Evolutionary conservation across 2,113 vertebrate genomes (phyloP).

Genomic region (Crotalus horridus): DNA sequence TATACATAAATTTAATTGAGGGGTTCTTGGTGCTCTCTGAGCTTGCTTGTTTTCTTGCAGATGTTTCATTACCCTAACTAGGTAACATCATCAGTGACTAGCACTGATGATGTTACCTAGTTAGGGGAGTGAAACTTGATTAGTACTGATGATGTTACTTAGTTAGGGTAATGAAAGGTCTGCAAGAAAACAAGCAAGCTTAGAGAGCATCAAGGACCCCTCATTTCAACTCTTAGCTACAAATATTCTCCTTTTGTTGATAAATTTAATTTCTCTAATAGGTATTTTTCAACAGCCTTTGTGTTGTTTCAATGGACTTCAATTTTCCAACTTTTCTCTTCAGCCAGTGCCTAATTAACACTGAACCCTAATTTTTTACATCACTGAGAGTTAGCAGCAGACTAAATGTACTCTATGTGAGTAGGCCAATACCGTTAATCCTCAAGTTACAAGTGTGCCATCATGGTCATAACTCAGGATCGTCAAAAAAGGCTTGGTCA

Average conservation of each 20-base stretch:
- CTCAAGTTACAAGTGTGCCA: background rate
- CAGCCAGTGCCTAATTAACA: conserved; percentile 11
- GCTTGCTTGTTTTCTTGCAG: no score
- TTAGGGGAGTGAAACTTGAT: no score
- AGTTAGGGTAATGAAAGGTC: no score
- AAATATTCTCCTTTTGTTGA: background rate
- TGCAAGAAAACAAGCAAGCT: no score
- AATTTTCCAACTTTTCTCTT: conserved; percentile 16
- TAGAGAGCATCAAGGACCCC: no score
- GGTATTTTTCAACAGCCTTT: conserved; percentile 4
- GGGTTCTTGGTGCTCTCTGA: no score
- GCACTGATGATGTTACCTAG: no score
- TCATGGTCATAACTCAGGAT: background rate
- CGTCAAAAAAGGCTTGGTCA: background rate
- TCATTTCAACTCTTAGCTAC: no score
- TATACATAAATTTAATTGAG: background rate
- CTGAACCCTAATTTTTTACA: background rate
- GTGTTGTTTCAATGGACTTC: background rate
- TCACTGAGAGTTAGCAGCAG: background rate
- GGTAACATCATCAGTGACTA: no score
- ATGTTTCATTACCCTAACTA: no score
- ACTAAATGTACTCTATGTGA: background rate
- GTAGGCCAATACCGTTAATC: no score
- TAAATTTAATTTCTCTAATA: conserved; percentile 1
- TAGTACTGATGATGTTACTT: no score